Base-by-base conservation (phyloP, 2,888 invertebrate species). In the Stenichneumon culpator region DNA sequence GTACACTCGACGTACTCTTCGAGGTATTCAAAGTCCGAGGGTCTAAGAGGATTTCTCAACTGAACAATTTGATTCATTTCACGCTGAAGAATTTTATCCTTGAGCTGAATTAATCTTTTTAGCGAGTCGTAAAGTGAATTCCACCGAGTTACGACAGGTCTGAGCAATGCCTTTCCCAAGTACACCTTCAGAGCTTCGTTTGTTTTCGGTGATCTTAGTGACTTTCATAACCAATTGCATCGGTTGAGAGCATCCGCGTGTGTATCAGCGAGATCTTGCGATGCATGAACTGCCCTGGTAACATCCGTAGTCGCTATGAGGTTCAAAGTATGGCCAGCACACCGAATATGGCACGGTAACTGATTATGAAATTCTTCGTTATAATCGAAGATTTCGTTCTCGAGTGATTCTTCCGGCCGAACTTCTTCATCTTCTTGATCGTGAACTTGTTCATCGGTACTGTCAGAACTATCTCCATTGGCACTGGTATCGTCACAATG, bases 101-200 rank as follows among this genome's bases (percentile, higher is more conserved):
- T 69, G 14, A 63, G 44, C 7, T 14, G 9, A 6, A 63, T 54
- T 9, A 75, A 19, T 75, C 54, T 25, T 57, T 25, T 16, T 1
- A 67, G 47, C 14, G 72, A 22, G 52, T 78, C 72, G 36, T 72
- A 78, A 3, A 82, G 19, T 0, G 83, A 83, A 47, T 83, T 79
- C 79, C 79, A 79, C 14, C 79, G 52, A 1, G 82, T 82, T 16
- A 73, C 54, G 16, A 83, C 72, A 14, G 79, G 83, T 14, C 73
- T 19, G 4, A 63, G 60, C 36, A 79, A 65, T 39, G 68, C 52
- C n/a, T 39, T 16, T 11, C 68, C 83, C 11, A 79, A 11, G 39
- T 50, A 5, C 63, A 50, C 39, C 65, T 32, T 39, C 3, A 75
- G 6, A 9, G 44, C 16, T 50, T 83, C 70, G 44, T 65, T 70